Evolutionary conservation across 1,140 invertebrate genomes (phyloP), one percentile per base, ranked within the genome.

Genomic region (Cotesia typhae): DNA sequence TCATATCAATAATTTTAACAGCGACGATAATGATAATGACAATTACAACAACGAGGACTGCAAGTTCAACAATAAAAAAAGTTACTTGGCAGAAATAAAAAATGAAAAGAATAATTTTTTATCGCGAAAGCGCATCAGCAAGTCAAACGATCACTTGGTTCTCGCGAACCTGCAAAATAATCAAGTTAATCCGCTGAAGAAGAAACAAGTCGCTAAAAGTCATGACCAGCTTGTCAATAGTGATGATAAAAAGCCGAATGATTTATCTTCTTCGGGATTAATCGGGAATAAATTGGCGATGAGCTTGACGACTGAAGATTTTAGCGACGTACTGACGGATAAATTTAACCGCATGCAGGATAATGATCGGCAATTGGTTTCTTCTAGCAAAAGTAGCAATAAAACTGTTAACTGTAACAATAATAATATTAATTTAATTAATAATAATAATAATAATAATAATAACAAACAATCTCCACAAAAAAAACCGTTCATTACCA

Each of bases 401-500:
- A 47, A 47, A 47, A 47, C 6, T 47, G 10, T 7, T 41, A 41
- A 41, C 5, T 7, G 9, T 41, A 41, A 41, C 7, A 41, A 41
- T 63, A 53, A 74, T 57, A 55, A 63, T 28, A 74, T 37, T 47
- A 10, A 73, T 55, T 3, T 9, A 20, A 20, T 9, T 79, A 80
- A 36, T 38, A 51, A 35, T 7, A 61, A 60, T 57, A 12, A 52
- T 52, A 35, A 28, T 14, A 14, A 14, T 14, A 14, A 14, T 14
- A 14, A 14, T 14, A 14, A 69, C 76, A 75, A 61, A 77, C 71
- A 60, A 65, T 61, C 41, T 51, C 28, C 7, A 51, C 35, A 57
- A 66, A 71, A 74, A 80, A 85, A 87, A 70, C 89, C 92, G 0
- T 95, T 95, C 78, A 90, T 94, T 52, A 94, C 93, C 0, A 94